These are phyloP conservation scores for Callospermophilus lateralis DNA, from an alignment of 2,113 vertebrate species.

Conservation along the genomic window DNA sequence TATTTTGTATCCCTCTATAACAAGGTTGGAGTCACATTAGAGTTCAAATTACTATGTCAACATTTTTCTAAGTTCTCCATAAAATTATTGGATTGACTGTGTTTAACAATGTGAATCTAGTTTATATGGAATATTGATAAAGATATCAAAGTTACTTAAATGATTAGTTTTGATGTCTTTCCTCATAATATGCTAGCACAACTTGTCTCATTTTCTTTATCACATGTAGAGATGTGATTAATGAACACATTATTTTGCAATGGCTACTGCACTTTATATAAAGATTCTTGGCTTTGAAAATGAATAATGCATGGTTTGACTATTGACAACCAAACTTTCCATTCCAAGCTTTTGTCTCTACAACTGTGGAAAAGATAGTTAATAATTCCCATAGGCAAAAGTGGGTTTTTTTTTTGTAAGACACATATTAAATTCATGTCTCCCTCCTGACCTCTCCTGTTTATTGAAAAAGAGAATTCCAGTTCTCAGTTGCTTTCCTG, in stretches of 20 bases:
- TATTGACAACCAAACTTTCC: neutral
- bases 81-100: slow-evolving; percentile 8
- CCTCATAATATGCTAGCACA: neutral
- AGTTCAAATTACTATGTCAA: slow-evolving; percentile 37
- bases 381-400: neutral
- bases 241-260: neutral
- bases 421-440: neutral
- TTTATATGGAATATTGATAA: slow-evolving; percentile 59
- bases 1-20: neutral
- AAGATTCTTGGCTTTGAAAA: neutral
- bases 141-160: neutral
- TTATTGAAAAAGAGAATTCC: neutral
- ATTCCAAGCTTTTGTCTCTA: neutral
- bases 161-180: slow-evolving; percentile 5
- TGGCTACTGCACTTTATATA: neutral
- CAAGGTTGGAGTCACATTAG: neutral
- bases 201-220: neutral
- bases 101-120: slow-evolving; percentile 40
- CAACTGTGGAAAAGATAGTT: neutral
- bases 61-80: neutral
- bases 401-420: neutral
- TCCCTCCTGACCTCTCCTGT: accelerated
- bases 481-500: neutral
- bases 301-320: neutral
- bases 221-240: neutral